Percentiles rank a stretch among this genome's conserved stretches.
Evolutionary conservation across 1,140 invertebrate genomes (phyloP).

Genomic region (Laodelphax striatellus): DNA sequence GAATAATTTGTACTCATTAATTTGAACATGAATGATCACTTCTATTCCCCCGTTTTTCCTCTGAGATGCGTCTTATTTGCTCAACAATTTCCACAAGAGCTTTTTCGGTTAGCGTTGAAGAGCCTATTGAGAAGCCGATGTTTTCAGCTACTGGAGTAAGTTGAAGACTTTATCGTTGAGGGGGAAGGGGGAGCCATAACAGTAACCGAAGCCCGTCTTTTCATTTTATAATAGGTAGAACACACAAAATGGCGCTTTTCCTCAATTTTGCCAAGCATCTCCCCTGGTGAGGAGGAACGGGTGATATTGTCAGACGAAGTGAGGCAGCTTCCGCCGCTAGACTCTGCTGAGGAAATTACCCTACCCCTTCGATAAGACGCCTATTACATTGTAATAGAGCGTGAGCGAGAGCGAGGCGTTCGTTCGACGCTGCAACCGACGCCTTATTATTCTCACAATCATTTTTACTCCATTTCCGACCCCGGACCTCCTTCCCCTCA

Average conservation of each 20-base stretch:
- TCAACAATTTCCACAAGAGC: too few relatives aligned
- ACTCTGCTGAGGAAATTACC: conserved; percentile 1
- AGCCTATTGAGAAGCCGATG: neutral
- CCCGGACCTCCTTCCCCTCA: neutral
- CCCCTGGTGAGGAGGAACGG: neutral
- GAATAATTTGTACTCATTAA: too few relatives aligned
- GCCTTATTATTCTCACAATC: conserved; percentile 3
- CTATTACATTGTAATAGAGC: conserved; percentile 4
- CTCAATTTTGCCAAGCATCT: conserved; percentile 2
- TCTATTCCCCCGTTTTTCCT: too few relatives aligned
- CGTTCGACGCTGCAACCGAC: neutral
- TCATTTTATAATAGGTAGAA: conserved; percentile 10
- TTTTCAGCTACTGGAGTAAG: neutral
- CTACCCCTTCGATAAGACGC: conserved; percentile 8
- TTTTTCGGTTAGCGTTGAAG: too few relatives aligned
- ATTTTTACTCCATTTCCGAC: conserved; percentile 1
- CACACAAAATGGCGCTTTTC: conserved; percentile 11
- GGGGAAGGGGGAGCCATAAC: neutral
- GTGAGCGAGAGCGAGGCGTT: neutral
- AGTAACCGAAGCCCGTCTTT: conserved; percentile 8
- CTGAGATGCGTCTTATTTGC: too few relatives aligned
- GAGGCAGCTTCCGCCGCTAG: neutral
- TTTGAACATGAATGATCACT: too few relatives aligned
- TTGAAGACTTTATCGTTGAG: conserved; percentile 3
- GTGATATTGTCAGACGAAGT: neutral